These are phyloP conservation scores for Barnardius zonarius DNA, from an alignment of 2,113 vertebrate species.

Conservation along the genomic window DNA sequence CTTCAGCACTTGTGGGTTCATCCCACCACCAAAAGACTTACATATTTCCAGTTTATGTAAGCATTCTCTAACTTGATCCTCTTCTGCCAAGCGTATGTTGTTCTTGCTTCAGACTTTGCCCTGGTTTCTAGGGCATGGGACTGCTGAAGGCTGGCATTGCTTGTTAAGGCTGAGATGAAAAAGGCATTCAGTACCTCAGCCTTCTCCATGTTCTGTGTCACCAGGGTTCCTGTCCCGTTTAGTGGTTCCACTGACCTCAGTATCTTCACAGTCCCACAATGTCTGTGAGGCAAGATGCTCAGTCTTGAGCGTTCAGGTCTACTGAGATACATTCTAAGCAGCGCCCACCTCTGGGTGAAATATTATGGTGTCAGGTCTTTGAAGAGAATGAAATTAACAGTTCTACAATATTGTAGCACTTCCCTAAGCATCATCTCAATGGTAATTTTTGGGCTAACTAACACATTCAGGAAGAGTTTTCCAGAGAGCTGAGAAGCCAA, in stretches of 20 bases:
- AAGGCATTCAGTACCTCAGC: background rate
- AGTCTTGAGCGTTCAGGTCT: background rate
- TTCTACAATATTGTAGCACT: background rate
- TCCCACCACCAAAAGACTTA: background rate
- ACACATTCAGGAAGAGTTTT: background rate
- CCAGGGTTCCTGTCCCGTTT: background rate
- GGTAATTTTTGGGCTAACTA: background rate
- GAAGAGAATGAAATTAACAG: background rate
- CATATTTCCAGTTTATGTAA: fast-evolving
- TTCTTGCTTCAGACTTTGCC: background rate
- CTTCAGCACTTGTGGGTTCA: background rate
- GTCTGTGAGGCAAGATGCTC: background rate
- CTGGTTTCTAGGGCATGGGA: background rate
- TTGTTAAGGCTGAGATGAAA: background rate
- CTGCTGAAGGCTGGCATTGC: background rate
- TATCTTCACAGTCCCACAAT: background rate
- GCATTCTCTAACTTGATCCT: background rate
- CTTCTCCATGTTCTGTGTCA: background rate
- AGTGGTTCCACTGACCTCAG: background rate
- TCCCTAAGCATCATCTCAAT: background rate
- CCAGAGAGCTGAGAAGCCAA: background rate
- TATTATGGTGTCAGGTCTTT: background rate
- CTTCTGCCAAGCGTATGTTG: background rate
- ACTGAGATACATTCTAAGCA: background rate
- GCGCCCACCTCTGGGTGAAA: background rate